A percentile compares a stretch with the other conserved stretches of the same genome.
Evolutionary conservation across 2,888 invertebrate species (phyloP).

Genomic region (Cartodere bifasciata): DNA sequence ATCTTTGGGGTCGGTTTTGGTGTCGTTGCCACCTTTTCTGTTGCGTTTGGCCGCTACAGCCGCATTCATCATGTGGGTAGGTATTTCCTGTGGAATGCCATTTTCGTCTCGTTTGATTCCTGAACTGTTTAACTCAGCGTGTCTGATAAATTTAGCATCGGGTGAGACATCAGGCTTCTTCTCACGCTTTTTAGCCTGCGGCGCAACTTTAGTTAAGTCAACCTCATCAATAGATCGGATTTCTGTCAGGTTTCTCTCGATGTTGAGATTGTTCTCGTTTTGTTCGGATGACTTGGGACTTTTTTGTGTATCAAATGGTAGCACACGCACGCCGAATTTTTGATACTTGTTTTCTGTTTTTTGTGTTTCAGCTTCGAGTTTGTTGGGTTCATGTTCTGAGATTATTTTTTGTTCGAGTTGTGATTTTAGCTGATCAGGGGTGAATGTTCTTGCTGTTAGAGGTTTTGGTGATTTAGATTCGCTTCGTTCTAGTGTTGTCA

Average conservation of each 20-base stretch:
- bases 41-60: conserved; percentile 57
- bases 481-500: conserved; percentile 30
- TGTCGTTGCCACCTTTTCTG: conserved; percentile 31
- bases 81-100: conserved; percentile 56
- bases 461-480: conserved; percentile 25
- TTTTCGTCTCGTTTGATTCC: conserved; percentile 47
- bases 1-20: conserved; percentile 32
- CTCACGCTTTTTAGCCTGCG: conserved; percentile 39
- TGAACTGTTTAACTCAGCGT: conserved; percentile 40
- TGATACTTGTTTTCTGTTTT: conserved; percentile 44
- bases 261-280: conserved; percentile 30
- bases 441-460: conserved; percentile 18
- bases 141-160: conserved; percentile 29
- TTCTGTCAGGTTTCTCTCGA: conserved; percentile 12
- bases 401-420: conserved; percentile 28
- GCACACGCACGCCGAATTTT: conserved; percentile 57
- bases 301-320: conserved; percentile 34
- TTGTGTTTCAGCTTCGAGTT: conserved; percentile 39
- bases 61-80: conserved; percentile 58
- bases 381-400: conserved; percentile 21
- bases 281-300: conserved; percentile 32
- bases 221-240: conserved; percentile 36
- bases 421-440: conserved; percentile 25
- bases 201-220: conserved; percentile 32
- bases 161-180: conserved; percentile 30